A percentile compares a stretch with the other conserved stretches of the same genome.
phyloP scores from a whole-genome alignment of 2,888 invertebrate species.

The Digitonthophagus gazella region DNA sequence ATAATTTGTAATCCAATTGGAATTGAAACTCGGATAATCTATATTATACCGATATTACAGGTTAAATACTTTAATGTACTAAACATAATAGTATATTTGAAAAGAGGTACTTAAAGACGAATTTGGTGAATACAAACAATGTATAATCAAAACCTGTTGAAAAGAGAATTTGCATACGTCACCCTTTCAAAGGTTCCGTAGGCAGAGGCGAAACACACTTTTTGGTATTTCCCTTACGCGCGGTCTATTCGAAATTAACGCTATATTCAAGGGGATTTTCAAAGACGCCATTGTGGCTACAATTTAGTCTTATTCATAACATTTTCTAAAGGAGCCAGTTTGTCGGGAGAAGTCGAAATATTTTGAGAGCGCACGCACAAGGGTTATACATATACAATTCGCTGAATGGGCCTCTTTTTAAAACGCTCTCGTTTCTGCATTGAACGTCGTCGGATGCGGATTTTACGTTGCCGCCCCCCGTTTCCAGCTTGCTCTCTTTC shows the following conservation, averaged over 20 bases:
- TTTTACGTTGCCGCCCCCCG: neutral
- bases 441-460: constrained; percentile 4
- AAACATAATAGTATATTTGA: neutral
- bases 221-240: constrained; percentile 45
- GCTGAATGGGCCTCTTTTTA: constrained; percentile 27
- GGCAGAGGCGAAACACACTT: constrained; percentile 41
- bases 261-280: constrained; percentile 60
- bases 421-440: constrained; percentile 21
- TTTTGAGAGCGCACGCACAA: constrained; percentile 43
- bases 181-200: constrained; percentile 29
- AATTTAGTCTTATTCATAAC: constrained; percentile 63
- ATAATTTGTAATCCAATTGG: too few relatives aligned
- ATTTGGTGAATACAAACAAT: constrained; percentile 35
- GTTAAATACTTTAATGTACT: neutral
- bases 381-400: constrained; percentile 32
- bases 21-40: too few relatives aligned
- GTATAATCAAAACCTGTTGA: constrained; percentile 47
- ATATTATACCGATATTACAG: too few relatives aligned
- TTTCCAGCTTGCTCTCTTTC: neutral
- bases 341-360: constrained; percentile 47
- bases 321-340: constrained; percentile 53
- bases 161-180: constrained; percentile 46
- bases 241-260: constrained; percentile 56
- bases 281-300: constrained; percentile 62
- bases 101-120: constrained; percentile 20